phyloP scores from a whole-genome alignment of 35 echinoderm and acorn worm genomes.

The Nesometra sesokonis region DNA sequence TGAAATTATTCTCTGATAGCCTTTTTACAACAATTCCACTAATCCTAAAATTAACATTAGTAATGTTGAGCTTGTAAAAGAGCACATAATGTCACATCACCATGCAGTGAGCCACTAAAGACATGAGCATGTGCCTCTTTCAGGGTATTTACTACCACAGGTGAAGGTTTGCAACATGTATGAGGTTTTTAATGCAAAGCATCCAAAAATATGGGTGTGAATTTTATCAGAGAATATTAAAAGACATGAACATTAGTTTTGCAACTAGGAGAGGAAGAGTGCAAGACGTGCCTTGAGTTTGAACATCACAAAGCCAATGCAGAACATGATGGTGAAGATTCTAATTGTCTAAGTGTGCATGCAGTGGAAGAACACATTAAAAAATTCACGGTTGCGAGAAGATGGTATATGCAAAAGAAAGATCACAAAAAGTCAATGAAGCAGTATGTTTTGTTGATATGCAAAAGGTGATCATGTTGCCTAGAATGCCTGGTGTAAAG shows the following conservation, averaged over 20 bases:
- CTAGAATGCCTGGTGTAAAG: conserved; percentile 3
- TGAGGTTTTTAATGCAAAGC: too few relatives aligned
- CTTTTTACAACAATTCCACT: too few relatives aligned
- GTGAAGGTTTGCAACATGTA: too few relatives aligned
- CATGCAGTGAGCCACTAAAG: too few relatives aligned
- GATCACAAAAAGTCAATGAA: not conserved
- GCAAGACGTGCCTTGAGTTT: not conserved
- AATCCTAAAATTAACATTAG: too few relatives aligned
- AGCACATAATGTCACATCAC: too few relatives aligned
- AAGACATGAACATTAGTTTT: conserved; percentile 2
- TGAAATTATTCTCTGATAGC: too few relatives aligned
- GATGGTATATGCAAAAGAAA: not conserved
- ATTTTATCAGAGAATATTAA: too few relatives aligned
- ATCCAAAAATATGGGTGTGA: too few relatives aligned
- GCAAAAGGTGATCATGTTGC: conserved; percentile 17
- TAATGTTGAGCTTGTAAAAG: too few relatives aligned
- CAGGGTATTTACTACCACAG: too few relatives aligned
- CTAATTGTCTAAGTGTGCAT: not conserved
- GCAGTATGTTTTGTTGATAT: not conserved
- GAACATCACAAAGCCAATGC: not conserved
- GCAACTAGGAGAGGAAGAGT: conserved; percentile 24
- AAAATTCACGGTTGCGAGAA: not conserved
- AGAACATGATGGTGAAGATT: not conserved
- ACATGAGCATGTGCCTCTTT: too few relatives aligned
- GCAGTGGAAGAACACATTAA: not conserved